phyloP scores from a whole-genome alignment of 2,888 invertebrate species.

The Rugalucina vietnamica region DNA sequence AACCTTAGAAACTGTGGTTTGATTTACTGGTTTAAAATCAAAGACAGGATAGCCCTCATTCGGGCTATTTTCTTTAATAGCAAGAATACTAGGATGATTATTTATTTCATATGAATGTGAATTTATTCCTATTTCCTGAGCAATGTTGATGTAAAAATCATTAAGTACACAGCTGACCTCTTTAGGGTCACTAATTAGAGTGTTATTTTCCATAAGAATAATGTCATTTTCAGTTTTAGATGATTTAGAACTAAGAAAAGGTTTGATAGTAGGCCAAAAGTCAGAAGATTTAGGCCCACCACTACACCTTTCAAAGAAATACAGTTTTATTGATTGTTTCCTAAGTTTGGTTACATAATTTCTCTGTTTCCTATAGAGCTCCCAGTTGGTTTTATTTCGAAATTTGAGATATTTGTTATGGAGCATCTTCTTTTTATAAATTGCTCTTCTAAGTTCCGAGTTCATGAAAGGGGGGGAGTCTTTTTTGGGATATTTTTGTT shows the following conservation, averaged over 20 bases:
- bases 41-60: neutral
- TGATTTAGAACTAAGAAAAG: neutral
- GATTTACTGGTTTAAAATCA: neutral
- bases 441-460: neutral
- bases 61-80: neutral
- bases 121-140: neutral
- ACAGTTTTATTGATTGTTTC: neutral
- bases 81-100: neutral
- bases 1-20: neutral
- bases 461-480: conserved; percentile 10
- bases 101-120: neutral
- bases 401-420: conserved; percentile 11
- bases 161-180: neutral
- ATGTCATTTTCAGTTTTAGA: neutral
- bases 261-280: conserved; percentile 6
- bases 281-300: neutral
- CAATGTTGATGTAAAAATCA: neutral
- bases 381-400: conserved; percentile 8
- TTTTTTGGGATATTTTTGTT: neutral
- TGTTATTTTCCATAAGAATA: neutral
- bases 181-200: neutral
- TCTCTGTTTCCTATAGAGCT: conserved; percentile 2
- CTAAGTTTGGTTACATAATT: conserved; percentile 12
- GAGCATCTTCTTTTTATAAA: conserved; percentile 10
- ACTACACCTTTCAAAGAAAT: neutral